Conservation (phyloP, 1,140 invertebrate species). For the Araneus ventricosus region DNA sequence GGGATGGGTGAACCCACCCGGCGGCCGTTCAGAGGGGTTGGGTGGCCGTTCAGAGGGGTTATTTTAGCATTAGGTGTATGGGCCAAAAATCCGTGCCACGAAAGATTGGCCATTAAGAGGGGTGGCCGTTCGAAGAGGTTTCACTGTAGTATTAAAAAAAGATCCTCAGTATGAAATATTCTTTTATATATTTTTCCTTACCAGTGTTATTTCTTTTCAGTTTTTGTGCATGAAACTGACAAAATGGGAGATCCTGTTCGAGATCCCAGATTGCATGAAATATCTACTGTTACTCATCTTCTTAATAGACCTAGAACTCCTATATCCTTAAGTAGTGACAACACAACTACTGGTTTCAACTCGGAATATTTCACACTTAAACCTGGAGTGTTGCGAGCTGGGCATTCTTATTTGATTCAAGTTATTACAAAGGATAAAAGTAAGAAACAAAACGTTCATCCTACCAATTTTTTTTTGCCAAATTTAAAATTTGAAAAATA, state of each 20-base stretch:
- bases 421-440: constrained; percentile 27
- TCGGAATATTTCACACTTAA: constrained; percentile 59
- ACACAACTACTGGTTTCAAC: constrained; percentile 56
- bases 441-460: constrained; percentile 7
- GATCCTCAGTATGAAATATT: too few species aligned
- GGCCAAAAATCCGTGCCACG: too few species aligned
- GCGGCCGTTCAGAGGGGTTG: too few species aligned
- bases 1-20: too few species aligned
- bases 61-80: too few species aligned
- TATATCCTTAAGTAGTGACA: background rate
- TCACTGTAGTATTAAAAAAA: too few species aligned
- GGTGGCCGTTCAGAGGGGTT: too few species aligned
- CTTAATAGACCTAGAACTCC: constrained; percentile 51
- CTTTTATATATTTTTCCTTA: too few species aligned
- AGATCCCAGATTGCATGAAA: background rate
- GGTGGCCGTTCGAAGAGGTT: too few species aligned
- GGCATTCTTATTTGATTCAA: constrained; percentile 64
- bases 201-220: background rate
- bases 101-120: too few species aligned
- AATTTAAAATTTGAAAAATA: too few species aligned
- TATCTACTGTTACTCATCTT: constrained; percentile 8
- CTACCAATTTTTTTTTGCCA: too few species aligned
- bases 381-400: constrained; percentile 54
- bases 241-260: constrained; percentile 52
- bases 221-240: constrained; percentile 10